phyloP scores from a whole-genome alignment of 2,113 vertebrate genomes.

The Austrofundulus limnaeus region DNA sequence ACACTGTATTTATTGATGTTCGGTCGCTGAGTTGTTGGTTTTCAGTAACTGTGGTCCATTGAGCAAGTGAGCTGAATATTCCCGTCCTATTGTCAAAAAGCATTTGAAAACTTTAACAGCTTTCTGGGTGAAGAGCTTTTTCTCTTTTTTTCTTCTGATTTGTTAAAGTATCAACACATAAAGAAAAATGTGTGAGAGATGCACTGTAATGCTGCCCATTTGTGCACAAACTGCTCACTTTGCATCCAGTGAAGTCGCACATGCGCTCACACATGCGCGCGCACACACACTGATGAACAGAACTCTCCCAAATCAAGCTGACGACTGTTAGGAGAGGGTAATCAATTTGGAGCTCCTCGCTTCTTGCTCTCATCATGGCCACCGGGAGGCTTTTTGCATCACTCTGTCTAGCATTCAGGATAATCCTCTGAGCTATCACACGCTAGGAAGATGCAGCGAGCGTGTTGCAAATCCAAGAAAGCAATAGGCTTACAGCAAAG shows the following conservation, averaged over 20 bases:
- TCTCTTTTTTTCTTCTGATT: constrained; percentile 15
- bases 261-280: too few species aligned
- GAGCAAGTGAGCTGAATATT: too few species aligned
- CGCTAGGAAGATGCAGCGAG: constrained; percentile 65
- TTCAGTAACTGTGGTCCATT: too few species aligned
- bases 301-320: constrained; percentile 49
- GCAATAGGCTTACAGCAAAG: constrained; percentile 69
- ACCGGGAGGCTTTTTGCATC: constrained; percentile 71
- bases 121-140: constrained; percentile 25
- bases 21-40: too few species aligned
- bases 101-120: too few species aligned
- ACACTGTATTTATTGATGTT: too few species aligned
- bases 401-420: constrained; percentile 65
- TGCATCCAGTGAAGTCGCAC: constrained; percentile 28
- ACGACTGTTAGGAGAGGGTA: constrained; percentile 56
- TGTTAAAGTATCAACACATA: constrained; percentile 39
- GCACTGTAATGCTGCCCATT: constrained; percentile 54
- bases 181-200: constrained; percentile 37
- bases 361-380: constrained; percentile 62
- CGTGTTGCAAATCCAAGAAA: constrained; percentile 58
- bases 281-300: constrained; percentile 43
- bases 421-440: constrained; percentile 76
- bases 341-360: constrained; percentile 67
- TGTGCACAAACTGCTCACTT: constrained; percentile 51
- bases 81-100: too few species aligned